These are phyloP conservation scores for Latrodectus geometricus DNA, from an alignment of 1,140 invertebrate species.

Conservation along the genomic window DNA sequence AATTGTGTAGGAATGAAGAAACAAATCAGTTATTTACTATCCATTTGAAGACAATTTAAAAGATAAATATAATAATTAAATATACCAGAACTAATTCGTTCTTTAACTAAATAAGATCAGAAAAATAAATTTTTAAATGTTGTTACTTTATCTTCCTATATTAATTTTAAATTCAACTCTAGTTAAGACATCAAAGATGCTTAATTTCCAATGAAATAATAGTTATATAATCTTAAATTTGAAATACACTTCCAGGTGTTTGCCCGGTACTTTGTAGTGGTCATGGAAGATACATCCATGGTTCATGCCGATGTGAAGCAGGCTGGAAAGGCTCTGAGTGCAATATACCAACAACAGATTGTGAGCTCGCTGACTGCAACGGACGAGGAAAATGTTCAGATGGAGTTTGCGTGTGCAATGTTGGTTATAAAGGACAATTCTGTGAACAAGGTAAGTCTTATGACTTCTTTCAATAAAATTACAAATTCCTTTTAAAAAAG, in stretches of 20 bases:
- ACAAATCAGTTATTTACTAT: too few species aligned
- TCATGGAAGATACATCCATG: slow-evolving; percentile 95
- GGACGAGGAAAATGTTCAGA: slow-evolving; percentile 95
- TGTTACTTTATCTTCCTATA: too few species aligned
- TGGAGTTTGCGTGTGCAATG: slow-evolving; percentile 92
- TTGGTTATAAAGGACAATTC: slow-evolving; percentile 92
- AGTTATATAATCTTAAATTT: too few species aligned
- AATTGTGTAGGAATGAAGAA: too few species aligned
- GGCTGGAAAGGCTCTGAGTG: slow-evolving; percentile 97
- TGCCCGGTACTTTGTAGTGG: slow-evolving; percentile 96
- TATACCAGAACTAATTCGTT: too few species aligned
- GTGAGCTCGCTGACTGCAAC: slow-evolving; percentile 93
- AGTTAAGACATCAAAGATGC: too few species aligned
- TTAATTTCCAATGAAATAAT: too few species aligned
- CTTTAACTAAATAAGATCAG: too few species aligned
- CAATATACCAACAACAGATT: slow-evolving; percentile 90
- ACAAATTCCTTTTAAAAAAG: neutral
- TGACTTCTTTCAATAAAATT: neutral
- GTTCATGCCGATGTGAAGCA: slow-evolving; percentile 94
- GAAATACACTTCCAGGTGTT: slow-evolving; percentile 82
- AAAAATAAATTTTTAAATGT: too few species aligned
- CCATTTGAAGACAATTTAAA: too few species aligned
- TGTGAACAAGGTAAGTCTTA: slow-evolving; percentile 81
- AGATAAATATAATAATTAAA: too few species aligned
- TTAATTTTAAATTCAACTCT: too few species aligned